Base-by-base conservation (phyloP, 2,113 vertebrate species). In the Lethenteron reissneri region DNA sequence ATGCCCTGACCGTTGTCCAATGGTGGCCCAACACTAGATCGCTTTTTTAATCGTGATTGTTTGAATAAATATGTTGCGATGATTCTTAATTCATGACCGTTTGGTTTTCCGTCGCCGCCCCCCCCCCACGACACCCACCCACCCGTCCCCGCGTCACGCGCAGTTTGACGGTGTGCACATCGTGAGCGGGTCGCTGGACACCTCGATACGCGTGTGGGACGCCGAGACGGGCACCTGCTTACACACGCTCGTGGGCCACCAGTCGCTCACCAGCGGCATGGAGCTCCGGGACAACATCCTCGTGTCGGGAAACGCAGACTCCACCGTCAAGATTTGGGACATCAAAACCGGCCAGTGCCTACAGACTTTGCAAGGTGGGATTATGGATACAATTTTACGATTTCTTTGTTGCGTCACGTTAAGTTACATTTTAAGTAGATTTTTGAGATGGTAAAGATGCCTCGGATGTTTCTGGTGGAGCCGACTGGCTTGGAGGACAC, bases 301-400 rank as follows among this genome's bases (percentile, higher is more conserved):
- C 0, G 81, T 81, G 1, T 82, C 80, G 0, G 81, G 81, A 59
- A 82, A 82, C 0, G 80, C 81, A 0, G 81, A 82, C 73, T 81
- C 80, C 72, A 82, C 81, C 0, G 81, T 81, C 75, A 82, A 82
- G 70, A 81, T 82, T 75, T 82, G 81, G 81, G 81, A 82, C 73
- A 82, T 82, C 74, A 81, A 81, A 58, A 81, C 80, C 0, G 81
- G 81, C 2, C 80, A 81, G 74, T 81, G 81, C 56, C 73, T 82
- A 74, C 80, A 81, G 8, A 82, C 81, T 0, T 75, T 82, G 74
- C 81, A 81, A 75, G 81, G 81, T 81, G 62, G 73, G 80, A 2
- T 2, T 0, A 0, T 8, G 71, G 1, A 12, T 15, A 41, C 4
- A 5, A 41, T 41, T 7, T 41, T 41, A 41, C 41, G 41, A 41